Percentiles rank a stretch among this genome's conserved stretches.
These are phyloP conservation scores for Apodemia duryi DNA, from an alignment of 2,888 invertebrate genomes.

Conservation along the genomic window DNA sequence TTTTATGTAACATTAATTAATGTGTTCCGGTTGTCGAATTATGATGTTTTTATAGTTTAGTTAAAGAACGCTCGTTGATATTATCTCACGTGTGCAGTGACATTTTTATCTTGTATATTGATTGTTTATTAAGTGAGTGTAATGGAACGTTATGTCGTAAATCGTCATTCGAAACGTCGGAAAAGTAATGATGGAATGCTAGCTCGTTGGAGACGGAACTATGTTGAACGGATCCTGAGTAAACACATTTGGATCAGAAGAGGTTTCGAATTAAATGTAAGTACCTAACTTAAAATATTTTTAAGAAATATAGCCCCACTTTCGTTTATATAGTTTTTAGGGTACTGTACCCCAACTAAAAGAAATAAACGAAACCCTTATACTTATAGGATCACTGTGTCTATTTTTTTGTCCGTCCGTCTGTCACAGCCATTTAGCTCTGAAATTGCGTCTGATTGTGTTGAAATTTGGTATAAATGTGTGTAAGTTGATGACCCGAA, in stretches of 20 bases:
- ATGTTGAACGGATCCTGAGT: slow-evolving; percentile 48
- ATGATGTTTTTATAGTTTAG: slow-evolving; percentile 34
- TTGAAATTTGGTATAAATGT: no score
- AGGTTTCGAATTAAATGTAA: slow-evolving; percentile 67
- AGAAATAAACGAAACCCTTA: no score
- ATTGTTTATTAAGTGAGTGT: slow-evolving; percentile 39
- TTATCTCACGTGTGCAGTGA: slow-evolving; percentile 44
- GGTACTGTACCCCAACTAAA: no score
- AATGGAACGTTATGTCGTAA: slow-evolving; percentile 67
- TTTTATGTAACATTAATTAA: slow-evolving; percentile 16
- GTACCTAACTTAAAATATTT: slow-evolving; percentile 32
- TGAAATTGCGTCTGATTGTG: no score
- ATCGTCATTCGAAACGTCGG: slow-evolving; percentile 58
- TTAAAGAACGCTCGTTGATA: slow-evolving; percentile 45
- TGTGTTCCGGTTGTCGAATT: slow-evolving; percentile 20
- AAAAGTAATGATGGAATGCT: slow-evolving; percentile 58
- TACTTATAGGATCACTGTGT: no score
- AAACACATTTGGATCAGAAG: slow-evolving; percentile 59
- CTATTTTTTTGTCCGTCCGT: no score
- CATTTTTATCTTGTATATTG: slow-evolving; percentile 38
- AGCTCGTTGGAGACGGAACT: slow-evolving; percentile 61
- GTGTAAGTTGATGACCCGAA: no score
- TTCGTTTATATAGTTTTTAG: not conserved
- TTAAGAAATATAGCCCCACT: not conserved
- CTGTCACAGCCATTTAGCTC: no score